Evolutionary conservation across 2,113 vertebrate species (phyloP).

Genomic region (Caretta caretta): DNA sequence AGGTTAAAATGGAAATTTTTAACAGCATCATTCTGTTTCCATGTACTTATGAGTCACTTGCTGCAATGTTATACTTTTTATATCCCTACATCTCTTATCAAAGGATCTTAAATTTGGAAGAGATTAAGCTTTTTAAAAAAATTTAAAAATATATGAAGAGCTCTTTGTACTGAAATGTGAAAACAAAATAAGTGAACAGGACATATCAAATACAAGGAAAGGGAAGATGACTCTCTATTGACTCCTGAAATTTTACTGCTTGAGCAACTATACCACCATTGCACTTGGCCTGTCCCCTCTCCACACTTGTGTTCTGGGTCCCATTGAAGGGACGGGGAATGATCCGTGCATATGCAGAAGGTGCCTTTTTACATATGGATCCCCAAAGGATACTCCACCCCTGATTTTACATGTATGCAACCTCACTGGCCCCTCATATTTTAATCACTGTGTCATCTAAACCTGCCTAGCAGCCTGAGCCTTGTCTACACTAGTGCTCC

Average conservation of each 20-base stretch:
- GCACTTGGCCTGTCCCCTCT: not conserved
- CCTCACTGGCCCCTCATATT: not conserved
- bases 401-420: not conserved
- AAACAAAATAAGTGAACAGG: not conserved
- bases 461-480: not conserved
- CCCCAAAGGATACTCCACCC: not conserved
- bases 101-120: not conserved
- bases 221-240: not conserved
- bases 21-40: not conserved
- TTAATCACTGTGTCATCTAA: not conserved
- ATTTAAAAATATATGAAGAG: not conserved
- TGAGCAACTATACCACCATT: not conserved
- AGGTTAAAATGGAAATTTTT: not conserved
- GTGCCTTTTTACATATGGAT: not conserved
- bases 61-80: not conserved
- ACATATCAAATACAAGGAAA: not conserved
- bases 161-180: not conserved
- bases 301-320: not conserved
- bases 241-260: not conserved
- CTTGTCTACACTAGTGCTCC: not conserved
- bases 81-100: not conserved
- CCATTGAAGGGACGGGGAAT: not conserved
- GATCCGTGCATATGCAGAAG: not conserved
- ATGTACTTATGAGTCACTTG: not conserved
- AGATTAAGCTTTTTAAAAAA: not conserved